A percentile compares a stretch with the other conserved stretches of the same genome.
phyloP scores from a whole-genome alignment of 1,140 invertebrate genomes.

The Lasioglossum albipes region DNA sequence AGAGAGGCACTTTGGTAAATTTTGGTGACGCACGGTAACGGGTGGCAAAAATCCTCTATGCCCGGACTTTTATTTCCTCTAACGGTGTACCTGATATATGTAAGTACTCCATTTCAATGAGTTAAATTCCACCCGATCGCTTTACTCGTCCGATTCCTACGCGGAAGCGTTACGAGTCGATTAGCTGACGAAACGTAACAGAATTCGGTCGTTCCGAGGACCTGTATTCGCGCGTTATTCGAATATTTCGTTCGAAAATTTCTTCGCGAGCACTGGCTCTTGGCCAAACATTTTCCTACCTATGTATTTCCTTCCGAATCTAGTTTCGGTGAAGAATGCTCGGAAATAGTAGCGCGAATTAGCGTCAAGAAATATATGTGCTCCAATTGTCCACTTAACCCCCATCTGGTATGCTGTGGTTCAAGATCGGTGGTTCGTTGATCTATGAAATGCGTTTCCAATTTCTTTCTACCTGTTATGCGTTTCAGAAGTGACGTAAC shows the following conservation, averaged over 20 bases:
- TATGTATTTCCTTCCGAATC: background rate
- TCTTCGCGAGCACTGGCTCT: too few species aligned
- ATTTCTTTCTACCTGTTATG: background rate
- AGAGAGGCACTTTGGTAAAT: background rate
- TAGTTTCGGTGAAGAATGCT: background rate
- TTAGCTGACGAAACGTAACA: background rate
- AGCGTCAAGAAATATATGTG: background rate
- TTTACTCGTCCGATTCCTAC: background rate
- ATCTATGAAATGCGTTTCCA: background rate
- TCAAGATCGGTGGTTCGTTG: background rate
- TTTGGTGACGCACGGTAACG: conserved; percentile 36
- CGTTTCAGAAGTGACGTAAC: conserved; percentile 14
- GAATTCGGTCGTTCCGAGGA: background rate
- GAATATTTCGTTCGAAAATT: conserved; percentile 32
- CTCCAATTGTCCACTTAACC: conserved; percentile 20
- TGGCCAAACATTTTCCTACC: background rate
- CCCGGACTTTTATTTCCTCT: background rate
- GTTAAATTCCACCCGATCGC: background rate
- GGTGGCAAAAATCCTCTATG: background rate
- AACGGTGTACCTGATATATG: conserved; percentile 8
- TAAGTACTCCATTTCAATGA: background rate
- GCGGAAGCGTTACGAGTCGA: fast-evolving
- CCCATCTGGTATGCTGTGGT: background rate
- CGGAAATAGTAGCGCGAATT: background rate
- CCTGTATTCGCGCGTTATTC: conserved; percentile 21